Evolutionary conservation across 2,797 vertebrate species (phyloP).

Genomic region (Limosa lapponica): DNA sequence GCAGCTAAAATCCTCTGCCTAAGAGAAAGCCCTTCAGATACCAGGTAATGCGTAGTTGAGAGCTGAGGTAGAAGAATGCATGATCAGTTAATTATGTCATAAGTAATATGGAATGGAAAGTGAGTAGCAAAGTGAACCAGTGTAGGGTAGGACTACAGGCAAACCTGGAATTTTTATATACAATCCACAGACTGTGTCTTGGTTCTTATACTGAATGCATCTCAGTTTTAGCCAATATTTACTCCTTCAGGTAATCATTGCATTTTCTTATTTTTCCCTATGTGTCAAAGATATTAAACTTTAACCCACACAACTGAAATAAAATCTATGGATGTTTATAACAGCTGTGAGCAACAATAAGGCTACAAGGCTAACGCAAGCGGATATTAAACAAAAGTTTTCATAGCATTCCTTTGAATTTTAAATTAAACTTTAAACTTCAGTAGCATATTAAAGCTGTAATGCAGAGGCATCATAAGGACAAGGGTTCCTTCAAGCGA

Average conservation of each 20-base stretch:
- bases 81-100: neutral
- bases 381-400: neutral
- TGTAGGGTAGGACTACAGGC: neutral
- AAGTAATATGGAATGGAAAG: neutral
- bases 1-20: neutral
- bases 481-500: neutral
- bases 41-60: neutral
- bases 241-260: neutral
- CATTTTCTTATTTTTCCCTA: neutral
- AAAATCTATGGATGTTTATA: neutral
- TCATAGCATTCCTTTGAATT: neutral
- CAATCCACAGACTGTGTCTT: neutral
- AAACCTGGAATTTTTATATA: neutral
- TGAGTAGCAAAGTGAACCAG: neutral
- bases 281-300: neutral
- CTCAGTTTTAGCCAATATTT: neutral
- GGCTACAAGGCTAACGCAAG: neutral
- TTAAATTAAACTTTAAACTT: neutral
- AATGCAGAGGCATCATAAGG: neutral
- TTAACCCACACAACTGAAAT: neutral
- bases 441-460: neutral
- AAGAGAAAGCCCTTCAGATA: neutral
- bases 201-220: neutral
- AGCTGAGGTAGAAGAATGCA: neutral
- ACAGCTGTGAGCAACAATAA: neutral